These are phyloP conservation scores for Epinotia nisella DNA, from an alignment of 2,888 invertebrate genomes.

Conservation along the genomic window DNA sequence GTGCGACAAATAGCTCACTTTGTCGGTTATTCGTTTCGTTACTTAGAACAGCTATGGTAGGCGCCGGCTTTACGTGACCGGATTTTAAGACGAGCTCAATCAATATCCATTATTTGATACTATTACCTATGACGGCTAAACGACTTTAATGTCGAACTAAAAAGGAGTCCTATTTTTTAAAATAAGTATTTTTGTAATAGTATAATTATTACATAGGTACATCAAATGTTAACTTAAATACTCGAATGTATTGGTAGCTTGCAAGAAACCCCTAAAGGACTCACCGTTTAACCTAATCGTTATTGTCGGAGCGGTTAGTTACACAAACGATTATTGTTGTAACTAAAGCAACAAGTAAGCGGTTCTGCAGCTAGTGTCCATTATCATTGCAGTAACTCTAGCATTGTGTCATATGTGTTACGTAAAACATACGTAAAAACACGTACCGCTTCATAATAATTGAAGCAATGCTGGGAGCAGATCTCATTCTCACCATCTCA, in stretches of 20 bases:
- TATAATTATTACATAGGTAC: too few relatives aligned
- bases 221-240: too few relatives aligned
- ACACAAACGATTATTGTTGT: conserved; percentile 36
- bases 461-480: too few relatives aligned
- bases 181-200: neutral
- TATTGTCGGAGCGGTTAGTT: conserved; percentile 29
- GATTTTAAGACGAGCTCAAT: conserved; percentile 14
- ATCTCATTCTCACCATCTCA: too few relatives aligned
- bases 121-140: neutral
- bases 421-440: neutral
- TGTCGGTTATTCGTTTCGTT: conserved; percentile 36
- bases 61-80: conserved; percentile 18
- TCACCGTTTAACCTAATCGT: conserved; percentile 37
- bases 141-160: neutral
- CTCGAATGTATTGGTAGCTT: neutral
- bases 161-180: neutral
- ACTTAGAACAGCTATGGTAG: conserved; percentile 26
- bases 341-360: conserved; percentile 26
- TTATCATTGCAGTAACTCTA: neutral
- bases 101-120: neutral
- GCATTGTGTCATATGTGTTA: too few relatives aligned
- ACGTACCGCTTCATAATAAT: neutral
- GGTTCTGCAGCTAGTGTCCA: conserved; percentile 17
- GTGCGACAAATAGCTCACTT: conserved; percentile 38
- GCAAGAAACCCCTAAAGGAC: conserved; percentile 19